Base-by-base conservation (phyloP, 2,113 vertebrate genomes). In the Mystacornis crossleyi region DNA sequence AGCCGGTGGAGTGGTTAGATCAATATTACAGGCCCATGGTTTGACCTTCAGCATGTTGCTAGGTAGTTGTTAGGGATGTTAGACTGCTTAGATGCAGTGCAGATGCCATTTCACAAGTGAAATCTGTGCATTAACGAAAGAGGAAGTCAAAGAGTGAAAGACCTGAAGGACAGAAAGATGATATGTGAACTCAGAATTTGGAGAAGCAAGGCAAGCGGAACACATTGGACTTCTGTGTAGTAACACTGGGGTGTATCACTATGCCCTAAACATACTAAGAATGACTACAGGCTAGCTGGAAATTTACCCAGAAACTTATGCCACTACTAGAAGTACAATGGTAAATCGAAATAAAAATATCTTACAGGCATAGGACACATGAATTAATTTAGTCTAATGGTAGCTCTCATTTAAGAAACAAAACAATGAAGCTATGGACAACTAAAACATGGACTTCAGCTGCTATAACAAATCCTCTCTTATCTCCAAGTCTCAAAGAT, bases 21-120 rank as follows among this genome's bases (percentile, higher is more conserved):
- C 9, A n/a, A 1, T 4, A 14, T 4, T 33, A 61, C 14, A 47
- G 20, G 4, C 36, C 21, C 10, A 1, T 10, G 34, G 38, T 29
- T 33, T 75, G 45, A 55, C 47, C 25, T 80, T 90, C 45, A 55
- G 21, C 14, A 2, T 7, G 28, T 71, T 60, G 34, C 33, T 34
- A 26, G 14, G 55, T 10, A 9, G 50, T 9, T 42, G 43, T 67
- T 43, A 47, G 26, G 62, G 43, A 24, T 33, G 12, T 25, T 40
- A 18, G 29, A 42, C 16, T 25, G 31, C 48, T 55, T 70, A 50
- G 36, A 42, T 14, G 43, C 21, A 15, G 31, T 5, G 40, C 17
- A 66, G 12, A 66, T 50, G 33, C 17, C 51, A 40, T 66, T 77
- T 71, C 5, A 3, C 65, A 77, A 65, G 43, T 34, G 33, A 67